phyloP scores from a whole-genome alignment of 2,113 vertebrate genomes.

The Nycticryphes semicollaris region DNA sequence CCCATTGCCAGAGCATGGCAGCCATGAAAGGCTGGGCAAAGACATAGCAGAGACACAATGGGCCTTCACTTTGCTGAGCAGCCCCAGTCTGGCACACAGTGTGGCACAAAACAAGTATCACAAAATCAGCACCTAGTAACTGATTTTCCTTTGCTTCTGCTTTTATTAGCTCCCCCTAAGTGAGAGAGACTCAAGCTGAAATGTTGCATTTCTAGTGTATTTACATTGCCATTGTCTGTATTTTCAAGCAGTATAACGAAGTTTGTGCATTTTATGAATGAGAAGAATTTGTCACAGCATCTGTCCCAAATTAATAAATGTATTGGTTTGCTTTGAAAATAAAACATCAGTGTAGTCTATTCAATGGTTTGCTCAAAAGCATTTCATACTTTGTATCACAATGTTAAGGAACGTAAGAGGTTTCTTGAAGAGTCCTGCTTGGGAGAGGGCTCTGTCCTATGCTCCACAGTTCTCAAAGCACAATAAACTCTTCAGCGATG shows the following conservation, averaged over 20 bases:
- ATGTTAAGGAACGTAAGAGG: background rate
- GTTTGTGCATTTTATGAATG: background rate
- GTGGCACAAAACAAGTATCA: background rate
- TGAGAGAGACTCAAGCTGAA: background rate
- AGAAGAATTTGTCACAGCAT: background rate
- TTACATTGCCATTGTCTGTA: background rate
- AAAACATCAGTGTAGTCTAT: background rate
- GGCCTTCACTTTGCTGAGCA: background rate
- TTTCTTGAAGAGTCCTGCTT: background rate
- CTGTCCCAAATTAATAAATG: background rate
- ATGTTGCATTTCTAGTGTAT: background rate
- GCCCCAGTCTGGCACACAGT: background rate
- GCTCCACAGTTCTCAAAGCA: background rate
- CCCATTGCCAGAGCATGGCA: background rate
- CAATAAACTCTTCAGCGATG: background rate
- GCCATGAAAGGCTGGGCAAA: background rate
- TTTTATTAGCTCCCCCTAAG: background rate
- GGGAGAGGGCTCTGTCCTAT: background rate
- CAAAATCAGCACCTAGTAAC: background rate
- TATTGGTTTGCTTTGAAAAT: background rate
- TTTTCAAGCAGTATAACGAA: background rate
- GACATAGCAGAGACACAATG: background rate
- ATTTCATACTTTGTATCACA: background rate
- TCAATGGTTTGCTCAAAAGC: background rate
- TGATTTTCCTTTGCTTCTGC: background rate